Evolutionary conservation across 2,113 vertebrate genomes (phyloP).

Genomic region (Pluvialis apricaria): DNA sequence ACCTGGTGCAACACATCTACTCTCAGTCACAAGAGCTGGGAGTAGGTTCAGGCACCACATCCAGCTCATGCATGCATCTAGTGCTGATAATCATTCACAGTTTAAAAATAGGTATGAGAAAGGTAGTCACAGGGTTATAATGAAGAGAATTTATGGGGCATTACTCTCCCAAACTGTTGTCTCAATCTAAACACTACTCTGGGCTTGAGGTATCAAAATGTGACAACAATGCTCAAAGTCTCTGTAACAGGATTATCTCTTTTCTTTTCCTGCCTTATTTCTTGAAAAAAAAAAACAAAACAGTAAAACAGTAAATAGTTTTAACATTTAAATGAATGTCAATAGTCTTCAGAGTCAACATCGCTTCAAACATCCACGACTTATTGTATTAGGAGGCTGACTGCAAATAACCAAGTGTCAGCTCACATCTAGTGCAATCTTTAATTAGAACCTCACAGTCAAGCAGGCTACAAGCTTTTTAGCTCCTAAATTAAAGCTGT

Average conservation of each 20-base stretch:
- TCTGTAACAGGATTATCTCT: neutral
- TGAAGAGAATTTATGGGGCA: neutral
- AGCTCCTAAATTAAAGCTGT: neutral
- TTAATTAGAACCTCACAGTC: conserved; percentile 18
- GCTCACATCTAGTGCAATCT: conserved; percentile 2
- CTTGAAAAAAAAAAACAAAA: neutral
- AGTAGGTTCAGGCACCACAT: neutral
- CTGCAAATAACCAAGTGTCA: conserved; percentile 37
- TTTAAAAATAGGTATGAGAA: neutral
- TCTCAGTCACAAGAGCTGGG: neutral
- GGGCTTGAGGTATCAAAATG: neutral
- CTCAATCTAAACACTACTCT: neutral
- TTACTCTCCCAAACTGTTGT: neutral
- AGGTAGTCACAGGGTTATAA: neutral
- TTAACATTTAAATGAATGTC: neutral
- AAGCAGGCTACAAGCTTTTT: neutral
- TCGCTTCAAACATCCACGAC: neutral
- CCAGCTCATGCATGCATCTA: neutral
- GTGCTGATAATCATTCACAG: neutral
- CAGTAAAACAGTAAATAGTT: neutral
- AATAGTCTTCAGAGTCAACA: neutral
- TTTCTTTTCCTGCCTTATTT: neutral
- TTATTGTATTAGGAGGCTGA: neutral
- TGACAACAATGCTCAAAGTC: neutral
- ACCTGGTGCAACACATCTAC: neutral